Evolutionary conservation across 2,888 invertebrate species (phyloP).

Genomic region (Hemicrepidius hirtus): DNA sequence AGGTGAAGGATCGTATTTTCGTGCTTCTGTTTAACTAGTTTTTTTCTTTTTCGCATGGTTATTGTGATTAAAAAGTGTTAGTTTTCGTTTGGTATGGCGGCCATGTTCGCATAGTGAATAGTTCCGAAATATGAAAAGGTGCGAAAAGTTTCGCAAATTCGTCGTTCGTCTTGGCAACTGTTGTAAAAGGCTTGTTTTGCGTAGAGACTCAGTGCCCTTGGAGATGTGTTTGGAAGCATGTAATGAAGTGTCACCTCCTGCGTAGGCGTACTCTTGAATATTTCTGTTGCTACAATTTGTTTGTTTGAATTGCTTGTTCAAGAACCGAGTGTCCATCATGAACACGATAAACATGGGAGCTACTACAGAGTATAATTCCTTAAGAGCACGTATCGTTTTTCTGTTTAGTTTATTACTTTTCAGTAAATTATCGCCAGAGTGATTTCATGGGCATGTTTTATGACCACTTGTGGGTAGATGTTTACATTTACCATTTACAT

Average conservation of each 20-base stretch:
- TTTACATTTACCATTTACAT: constrained; percentile 37
- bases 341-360: constrained; percentile 60
- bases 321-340: constrained; percentile 64
- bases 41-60: constrained; percentile 68
- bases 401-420: constrained; percentile 60
- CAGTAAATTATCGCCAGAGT: constrained; percentile 60
- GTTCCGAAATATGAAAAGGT: constrained; percentile 64
- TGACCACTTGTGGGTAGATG: constrained; percentile 45
- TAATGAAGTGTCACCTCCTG: constrained; percentile 61
- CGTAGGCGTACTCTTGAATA: constrained; percentile 58
- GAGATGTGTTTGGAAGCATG: constrained; percentile 46
- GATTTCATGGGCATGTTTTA: constrained; percentile 61
- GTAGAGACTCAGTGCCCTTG: constrained; percentile 55
- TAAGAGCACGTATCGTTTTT: constrained; percentile 69
- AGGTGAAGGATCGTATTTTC: constrained; percentile 69
- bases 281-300: constrained; percentile 64
- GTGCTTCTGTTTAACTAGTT: constrained; percentile 68
- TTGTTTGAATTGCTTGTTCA: constrained; percentile 67
- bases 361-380: constrained; percentile 63
- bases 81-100: constrained; percentile 70
- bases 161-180: constrained; percentile 47
- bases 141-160: constrained; percentile 37
- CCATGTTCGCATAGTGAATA: constrained; percentile 68
- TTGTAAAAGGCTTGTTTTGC: constrained; percentile 60
- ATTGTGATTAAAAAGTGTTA: constrained; percentile 67